Evolutionary conservation across 2,888 invertebrate species (phyloP), one percentile per base, ranked within the genome.

Genomic region (Thelaira solivaga): DNA sequence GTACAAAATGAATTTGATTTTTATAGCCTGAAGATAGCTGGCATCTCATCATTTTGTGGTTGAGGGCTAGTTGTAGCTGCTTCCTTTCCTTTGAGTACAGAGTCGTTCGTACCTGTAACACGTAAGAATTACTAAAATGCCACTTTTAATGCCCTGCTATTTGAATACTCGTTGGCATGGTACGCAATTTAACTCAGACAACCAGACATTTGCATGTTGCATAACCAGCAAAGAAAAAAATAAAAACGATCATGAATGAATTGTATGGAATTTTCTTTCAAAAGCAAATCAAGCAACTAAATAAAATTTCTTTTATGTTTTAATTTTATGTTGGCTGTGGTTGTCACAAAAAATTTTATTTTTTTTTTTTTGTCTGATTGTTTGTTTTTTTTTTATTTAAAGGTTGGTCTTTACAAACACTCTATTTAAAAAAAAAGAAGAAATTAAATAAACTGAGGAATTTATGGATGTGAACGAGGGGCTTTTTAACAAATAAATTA

Each of bases 1-100:
- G 51, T 31, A 26, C 31, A 64, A 39, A 74, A 69, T 78, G n/a
- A 65, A 78, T 78, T 74, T 78, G 69, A 69, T 59, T 78, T 73
- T 78, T 78, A 78, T 78, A 36, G 74, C 73, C 68, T 26, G 8
- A 11, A 73, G 77, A 45, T 59, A 57, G 57, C 36, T 51, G 24
- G 18, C 24, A 41, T 16, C 18, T 18, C 7, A n/a, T n/a, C n/a
- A 5, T 11, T 22, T n/a, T 8, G 13, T 41, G 8, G 31, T 45
- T 34, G 22, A n/a, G 16, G 16, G 43, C 26, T 53, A 45, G 31
- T 3, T 47, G 57, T 5, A 36, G 11, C 5, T 8, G 64, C 49
- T 65, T 22, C 41, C 39, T 61, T 51, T 49, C 10, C 3, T 22
- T 45, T 20, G n/a, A n/a, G n/a, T n/a, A n/a, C n/a, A n/a, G n/a